Base-by-base conservation (phyloP, 2,797 vertebrate species). In the Apogon talboti region DNA sequence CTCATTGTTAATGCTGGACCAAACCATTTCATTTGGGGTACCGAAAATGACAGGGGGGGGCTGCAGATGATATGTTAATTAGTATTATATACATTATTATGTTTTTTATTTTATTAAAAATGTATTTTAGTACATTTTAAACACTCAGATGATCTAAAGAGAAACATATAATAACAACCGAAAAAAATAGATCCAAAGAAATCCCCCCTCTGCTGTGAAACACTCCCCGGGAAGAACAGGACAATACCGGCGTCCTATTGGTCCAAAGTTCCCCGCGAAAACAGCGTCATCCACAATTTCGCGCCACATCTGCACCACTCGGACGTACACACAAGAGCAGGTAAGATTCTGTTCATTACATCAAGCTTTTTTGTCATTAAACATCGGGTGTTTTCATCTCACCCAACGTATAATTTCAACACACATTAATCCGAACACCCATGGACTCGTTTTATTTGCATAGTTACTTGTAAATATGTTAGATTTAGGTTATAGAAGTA, bases 191-290 rank as follows among this genome's bases (percentile, higher is more conserved):
- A 48, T 41, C 14, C 6, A 10, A 6, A 9, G 0, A 2, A 2
- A 41, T 11, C 18, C 3, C 30, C 66, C 70, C 58, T 49, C 12
- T 7, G 18, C 12, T 37, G n/a, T 16, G 45, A 46, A 52, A 2
- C 15, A 47, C 0, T 54, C 24, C 14, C 0, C 81, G 58, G 79
- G 83, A 78, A 35, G 0, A 16, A 6, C 3, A 0, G 3, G 4
- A 7, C 2, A 0, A 24, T 33, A 0, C 24, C 37, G 41, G 11
- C 0, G 16, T 40, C 1, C 70, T 41, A 93, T 95, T 95, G 94
- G 95, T 54, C 57, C 41, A 82, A 90, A 93, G 57, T 95, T 95
- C 74, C 93, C 89, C 95, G 95, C 92, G 94, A 94, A 93, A 91
- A 40, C 2, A 1, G 87, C 91, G 88, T 91, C 92, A 89, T 14